These are phyloP conservation scores for Pelusios castaneus DNA, from an alignment of 2,113 vertebrate genomes.

Conservation along the genomic window DNA sequence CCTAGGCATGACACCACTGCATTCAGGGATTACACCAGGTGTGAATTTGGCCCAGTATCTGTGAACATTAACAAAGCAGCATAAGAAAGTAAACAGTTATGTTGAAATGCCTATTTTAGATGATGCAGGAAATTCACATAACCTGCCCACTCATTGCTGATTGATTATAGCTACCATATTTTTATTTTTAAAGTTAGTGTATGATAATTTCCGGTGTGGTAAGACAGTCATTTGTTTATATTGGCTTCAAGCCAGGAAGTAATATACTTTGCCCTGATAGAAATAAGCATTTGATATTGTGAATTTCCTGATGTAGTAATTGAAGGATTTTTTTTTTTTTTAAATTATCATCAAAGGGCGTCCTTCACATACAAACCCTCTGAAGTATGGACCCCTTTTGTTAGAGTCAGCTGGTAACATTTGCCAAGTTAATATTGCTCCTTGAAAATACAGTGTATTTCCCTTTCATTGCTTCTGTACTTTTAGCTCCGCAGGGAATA, in stretches of 20 bases:
- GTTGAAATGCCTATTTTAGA: background rate
- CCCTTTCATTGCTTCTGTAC: background rate
- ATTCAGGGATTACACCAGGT: fast-evolving
- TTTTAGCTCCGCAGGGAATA: fast-evolving
- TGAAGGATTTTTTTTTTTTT: background rate
- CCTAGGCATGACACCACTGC: fast-evolving
- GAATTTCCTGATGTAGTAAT: background rate
- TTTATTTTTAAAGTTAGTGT: background rate
- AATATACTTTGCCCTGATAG: background rate
- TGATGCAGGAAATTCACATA: background rate
- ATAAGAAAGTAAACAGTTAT: background rate
- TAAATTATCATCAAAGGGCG: fast-evolving
- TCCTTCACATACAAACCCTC: background rate
- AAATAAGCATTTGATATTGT: background rate
- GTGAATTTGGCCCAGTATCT: fast-evolving
- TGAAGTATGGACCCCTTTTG: background rate
- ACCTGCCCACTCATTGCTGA: background rate
- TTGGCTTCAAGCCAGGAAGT: constrained; percentile 41
- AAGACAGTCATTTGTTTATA: constrained; percentile 16
- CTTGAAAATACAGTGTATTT: background rate
- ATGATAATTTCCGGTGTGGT: constrained; percentile 40
- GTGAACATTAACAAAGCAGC: background rate
- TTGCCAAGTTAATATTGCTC: background rate
- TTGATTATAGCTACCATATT: background rate
- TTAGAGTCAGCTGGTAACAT: background rate